Conservation (phyloP, 2,113 vertebrate species). For the Eudyptes chrysolophus region DNA sequence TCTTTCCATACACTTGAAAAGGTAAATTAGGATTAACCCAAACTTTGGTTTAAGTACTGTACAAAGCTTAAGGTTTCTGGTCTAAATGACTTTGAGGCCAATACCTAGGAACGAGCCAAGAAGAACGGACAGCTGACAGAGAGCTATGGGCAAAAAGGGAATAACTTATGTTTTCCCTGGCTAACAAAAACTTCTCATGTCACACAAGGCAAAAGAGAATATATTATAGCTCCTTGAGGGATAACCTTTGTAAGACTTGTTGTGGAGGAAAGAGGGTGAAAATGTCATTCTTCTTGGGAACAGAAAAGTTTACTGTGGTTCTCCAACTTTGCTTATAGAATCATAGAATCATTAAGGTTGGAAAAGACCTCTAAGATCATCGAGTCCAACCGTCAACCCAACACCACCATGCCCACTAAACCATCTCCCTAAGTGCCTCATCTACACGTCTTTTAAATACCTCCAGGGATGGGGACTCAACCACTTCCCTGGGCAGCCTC, state of each 20-base stretch:
- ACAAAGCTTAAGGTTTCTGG: neutral
- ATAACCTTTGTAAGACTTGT: neutral
- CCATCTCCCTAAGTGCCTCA: too few species aligned
- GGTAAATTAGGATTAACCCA: neutral
- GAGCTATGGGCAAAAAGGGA: neutral
- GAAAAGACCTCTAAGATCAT: too few species aligned
- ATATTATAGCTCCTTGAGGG: neutral
- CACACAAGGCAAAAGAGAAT: neutral
- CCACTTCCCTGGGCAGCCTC: too few species aligned
- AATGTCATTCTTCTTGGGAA: neutral
- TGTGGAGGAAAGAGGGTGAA: neutral
- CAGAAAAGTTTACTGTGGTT: neutral
- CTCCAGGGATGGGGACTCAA: too few species aligned
- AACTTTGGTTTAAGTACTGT: neutral
- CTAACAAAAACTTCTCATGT: neutral
- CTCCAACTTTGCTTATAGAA: neutral
- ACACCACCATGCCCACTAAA: too few species aligned
- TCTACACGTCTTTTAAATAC: too few species aligned
- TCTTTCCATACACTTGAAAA: neutral
- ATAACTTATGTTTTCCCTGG: neutral
- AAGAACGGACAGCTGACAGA: neutral
- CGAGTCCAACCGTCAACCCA: too few species aligned
- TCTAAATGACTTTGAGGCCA: neutral
- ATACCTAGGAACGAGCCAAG: neutral
- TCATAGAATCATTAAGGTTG: too few species aligned